Conservation (phyloP, 2,113 vertebrate genomes). For the Ursus arctos region DNA sequence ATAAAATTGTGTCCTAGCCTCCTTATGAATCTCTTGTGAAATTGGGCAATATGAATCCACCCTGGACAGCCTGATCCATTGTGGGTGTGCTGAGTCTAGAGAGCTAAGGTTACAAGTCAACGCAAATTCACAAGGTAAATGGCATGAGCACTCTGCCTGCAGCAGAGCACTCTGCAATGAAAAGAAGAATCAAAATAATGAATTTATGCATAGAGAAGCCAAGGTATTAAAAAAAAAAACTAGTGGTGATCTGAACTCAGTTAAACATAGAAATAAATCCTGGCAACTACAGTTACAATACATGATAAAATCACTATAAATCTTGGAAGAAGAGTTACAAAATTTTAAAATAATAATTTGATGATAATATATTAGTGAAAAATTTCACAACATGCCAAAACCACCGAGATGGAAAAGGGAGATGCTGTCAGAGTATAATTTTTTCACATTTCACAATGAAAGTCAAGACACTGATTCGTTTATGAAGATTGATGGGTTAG, state of each 20-base stretch:
- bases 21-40: background rate
- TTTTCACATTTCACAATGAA: background rate
- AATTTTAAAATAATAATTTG: constrained; percentile 16
- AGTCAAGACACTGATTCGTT: background rate
- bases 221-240: background rate
- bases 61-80: background rate
- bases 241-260: background rate
- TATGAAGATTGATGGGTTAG: background rate
- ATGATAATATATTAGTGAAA: background rate
- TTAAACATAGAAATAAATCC: constrained; percentile 10
- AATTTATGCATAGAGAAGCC: background rate
- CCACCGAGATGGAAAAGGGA: background rate
- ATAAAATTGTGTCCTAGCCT: background rate
- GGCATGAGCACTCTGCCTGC: background rate
- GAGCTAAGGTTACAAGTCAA: background rate
- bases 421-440: background rate
- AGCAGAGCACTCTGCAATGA: background rate
- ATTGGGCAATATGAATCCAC: background rate
- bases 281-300: background rate
- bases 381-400: background rate
- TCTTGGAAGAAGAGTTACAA: background rate
- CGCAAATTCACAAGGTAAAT: background rate
- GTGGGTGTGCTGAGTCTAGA: background rate
- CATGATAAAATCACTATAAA: background rate
- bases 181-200: background rate